Evolutionary conservation across 1,140 invertebrate species (phyloP).

Genomic region (Polypedilum vanderplanki): DNA sequence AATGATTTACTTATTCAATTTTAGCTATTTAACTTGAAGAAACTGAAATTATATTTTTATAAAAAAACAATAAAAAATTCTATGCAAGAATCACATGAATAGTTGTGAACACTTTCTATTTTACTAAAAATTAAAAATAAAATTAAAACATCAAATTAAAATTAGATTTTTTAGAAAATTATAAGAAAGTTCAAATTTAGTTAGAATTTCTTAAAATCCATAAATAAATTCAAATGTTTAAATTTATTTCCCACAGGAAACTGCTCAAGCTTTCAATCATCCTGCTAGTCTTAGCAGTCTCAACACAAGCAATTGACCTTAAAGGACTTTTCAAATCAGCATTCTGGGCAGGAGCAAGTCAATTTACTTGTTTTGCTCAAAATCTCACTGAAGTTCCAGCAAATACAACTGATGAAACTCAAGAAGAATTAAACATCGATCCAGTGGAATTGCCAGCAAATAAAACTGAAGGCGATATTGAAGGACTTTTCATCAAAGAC

Average conservation of each 20-base stretch:
- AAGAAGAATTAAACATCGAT: background rate
- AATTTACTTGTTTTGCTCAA: background rate
- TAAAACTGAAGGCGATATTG: background rate
- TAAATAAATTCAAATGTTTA: no score
- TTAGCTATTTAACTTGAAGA: no score
- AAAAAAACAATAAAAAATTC: no score
- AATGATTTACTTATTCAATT: no score
- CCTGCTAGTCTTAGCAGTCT: background rate
- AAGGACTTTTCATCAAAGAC: background rate
- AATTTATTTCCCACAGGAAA: background rate
- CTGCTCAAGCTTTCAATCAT: background rate
- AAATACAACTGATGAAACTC: background rate
- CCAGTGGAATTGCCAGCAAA: background rate
- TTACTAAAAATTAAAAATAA: no score
- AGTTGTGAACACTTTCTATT: no score
- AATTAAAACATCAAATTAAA: no score
- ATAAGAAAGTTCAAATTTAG: no score
- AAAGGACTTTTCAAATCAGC: background rate
- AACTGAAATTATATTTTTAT: no score
- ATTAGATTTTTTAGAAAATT: no score
- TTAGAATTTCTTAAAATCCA: no score
- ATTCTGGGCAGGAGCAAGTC: background rate
- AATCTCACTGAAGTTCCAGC: background rate
- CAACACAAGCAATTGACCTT: background rate
- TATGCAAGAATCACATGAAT: no score